Evolutionary conservation across 2,113 vertebrate genomes (phyloP), one percentile per base, ranked within the genome.

Genomic region (Spea multiplicata): DNA sequence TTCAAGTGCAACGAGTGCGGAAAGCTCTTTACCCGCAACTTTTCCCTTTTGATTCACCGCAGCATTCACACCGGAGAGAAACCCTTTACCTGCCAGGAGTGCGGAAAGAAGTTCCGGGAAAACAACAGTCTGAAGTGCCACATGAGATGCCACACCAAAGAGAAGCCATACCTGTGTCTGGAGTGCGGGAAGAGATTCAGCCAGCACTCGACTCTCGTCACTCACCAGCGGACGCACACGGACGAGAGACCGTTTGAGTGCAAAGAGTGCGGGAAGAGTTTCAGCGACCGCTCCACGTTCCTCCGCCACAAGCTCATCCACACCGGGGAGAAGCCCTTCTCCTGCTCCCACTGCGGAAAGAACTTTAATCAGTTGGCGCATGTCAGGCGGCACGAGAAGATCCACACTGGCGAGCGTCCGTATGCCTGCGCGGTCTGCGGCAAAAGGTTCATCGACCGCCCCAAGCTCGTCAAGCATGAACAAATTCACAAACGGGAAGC

Each of bases 321-420:
- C 77, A 80, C 77, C 0, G 77, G 77, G 12, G 77, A 80, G 64
- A 80, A 80, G 16, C 77, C 77, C 1, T 80, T 67, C 5, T 5
- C 77, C 3, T 80, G 77, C 50, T 73, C 77, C 0, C 73, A 14
- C 13, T 80, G 77, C 49, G 71, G 64, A 2, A 80, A 68, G 52
- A 80, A 64, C 16, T 80, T 80, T 17, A 73, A 70, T 1, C 77
- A 80, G 45, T 44, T 73, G 52, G 44, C 71, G 0, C 77, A 73
- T 14, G 65, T 80, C 17, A 55, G 47, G 71, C 45, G 77, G 4
- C 77, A 80, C 16, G 77, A 80, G 64, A 67, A 73, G 6, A 80
- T 73, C 8, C 77, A 80, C 45, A 80, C 77, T 0, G 77, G 77
- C 0, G 77, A 73, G 44, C 17, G 77, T 5, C 77, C 77, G 1